These are phyloP conservation scores for Leucophora obtusa DNA, from an alignment of 2,888 invertebrate genomes.

Conservation along the genomic window DNA sequence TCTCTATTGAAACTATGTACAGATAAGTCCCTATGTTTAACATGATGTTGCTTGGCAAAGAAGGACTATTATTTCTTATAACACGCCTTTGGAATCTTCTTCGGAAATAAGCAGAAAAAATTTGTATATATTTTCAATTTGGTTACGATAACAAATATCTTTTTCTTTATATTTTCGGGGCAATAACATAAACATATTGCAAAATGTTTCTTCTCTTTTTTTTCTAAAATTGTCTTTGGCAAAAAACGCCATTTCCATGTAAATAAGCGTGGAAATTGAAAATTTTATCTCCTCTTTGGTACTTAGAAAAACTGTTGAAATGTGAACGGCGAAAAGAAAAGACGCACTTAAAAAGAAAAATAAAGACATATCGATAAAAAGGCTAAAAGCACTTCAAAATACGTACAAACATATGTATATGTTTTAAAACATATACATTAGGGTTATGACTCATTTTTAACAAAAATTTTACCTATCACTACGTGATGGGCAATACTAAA, in stretches of 20 bases:
- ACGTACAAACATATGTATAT: neutral
- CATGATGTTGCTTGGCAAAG: neutral
- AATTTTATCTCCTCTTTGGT: slow-evolving; percentile 75
- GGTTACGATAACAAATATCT: slow-evolving; percentile 46
- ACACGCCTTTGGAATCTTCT: slow-evolving; percentile 5
- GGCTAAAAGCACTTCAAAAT: slow-evolving; percentile 3
- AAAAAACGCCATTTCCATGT: slow-evolving; percentile 72
- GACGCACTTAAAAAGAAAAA: slow-evolving; percentile 18
- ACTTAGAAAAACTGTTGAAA: slow-evolving; percentile 64
- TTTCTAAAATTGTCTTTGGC: slow-evolving; percentile 25
- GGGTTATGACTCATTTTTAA: too few relatives aligned
- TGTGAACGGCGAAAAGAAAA: neutral
- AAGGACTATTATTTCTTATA: slow-evolving; percentile 5
- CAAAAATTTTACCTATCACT: too few relatives aligned
- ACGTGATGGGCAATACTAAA: too few relatives aligned
- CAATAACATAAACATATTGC: slow-evolving; percentile 43
- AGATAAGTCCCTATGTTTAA: slow-evolving; percentile 20
- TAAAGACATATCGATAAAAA: slow-evolving; percentile 34
- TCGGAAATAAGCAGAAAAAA: slow-evolving; percentile 7
- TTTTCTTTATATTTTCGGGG: slow-evolving; percentile 33
- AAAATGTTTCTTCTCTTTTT: slow-evolving; percentile 13
- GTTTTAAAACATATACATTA: too few relatives aligned
- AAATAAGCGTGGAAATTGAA: slow-evolving; percentile 77
- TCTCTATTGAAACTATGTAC: slow-evolving; percentile 17
- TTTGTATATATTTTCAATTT: slow-evolving; percentile 58